phyloP scores from a whole-genome alignment of 2,797 vertebrate species.

The Notoglanidium macrostoma region DNA sequence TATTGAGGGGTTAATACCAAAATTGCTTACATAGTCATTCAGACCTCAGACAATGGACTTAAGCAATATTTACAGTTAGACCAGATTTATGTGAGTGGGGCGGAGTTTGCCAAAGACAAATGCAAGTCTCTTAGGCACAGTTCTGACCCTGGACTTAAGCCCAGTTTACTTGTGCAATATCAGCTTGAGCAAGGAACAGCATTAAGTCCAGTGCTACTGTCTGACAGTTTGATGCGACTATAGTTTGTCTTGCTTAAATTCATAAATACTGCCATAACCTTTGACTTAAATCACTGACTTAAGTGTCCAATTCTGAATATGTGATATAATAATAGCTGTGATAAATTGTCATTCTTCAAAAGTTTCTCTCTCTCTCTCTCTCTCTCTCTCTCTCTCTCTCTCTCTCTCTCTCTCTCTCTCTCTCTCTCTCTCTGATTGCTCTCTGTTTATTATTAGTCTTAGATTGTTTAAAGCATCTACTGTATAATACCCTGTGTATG shows the following conservation, averaged over 20 bases:
- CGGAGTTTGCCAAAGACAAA: neutral
- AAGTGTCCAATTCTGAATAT: neutral
- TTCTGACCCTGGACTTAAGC: neutral
- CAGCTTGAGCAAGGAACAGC: neutral
- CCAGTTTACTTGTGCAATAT: slow-evolving; percentile 6
- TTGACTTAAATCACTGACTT: neutral
- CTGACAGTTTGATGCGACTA: neutral
- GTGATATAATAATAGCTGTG: neutral
- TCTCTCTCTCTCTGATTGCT: neutral
- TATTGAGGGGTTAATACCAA: neutral
- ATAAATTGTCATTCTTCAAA: neutral
- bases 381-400: neutral
- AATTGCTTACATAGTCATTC: neutral
- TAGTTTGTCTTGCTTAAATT: slow-evolving; percentile 3
- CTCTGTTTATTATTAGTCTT: neutral
- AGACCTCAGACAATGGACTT: neutral
- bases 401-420: neutral
- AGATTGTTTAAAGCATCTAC: neutral
- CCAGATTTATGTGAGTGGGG: neutral
- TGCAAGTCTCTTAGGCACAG: neutral
- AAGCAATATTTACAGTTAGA: neutral
- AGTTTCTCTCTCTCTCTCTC: neutral
- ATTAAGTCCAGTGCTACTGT: neutral
- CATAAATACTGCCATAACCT: neutral
- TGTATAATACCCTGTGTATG: neutral